Base-by-base conservation (phyloP, 2,113 vertebrate species). In the Phalacrocorax brasilianus region DNA sequence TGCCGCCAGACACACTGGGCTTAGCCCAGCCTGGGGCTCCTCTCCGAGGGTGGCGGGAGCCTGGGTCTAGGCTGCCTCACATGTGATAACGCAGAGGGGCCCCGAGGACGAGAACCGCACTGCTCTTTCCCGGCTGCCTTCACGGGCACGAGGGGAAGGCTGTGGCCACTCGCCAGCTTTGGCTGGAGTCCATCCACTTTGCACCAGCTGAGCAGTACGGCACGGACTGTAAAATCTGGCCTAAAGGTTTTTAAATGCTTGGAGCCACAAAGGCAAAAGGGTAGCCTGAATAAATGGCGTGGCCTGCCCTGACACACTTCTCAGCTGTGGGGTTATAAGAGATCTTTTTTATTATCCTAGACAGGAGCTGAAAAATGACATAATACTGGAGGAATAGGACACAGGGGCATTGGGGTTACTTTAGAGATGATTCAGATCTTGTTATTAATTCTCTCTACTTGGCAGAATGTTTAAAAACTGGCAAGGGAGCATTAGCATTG, bases 401-500 rank as follows among this genome's bases (percentile, higher is more conserved):
- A 95, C 63, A 73, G 75, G 85, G 79, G 66, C 80, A 87, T 24
- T 89, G 7, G 76, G 86, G 86, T 92, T 95, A 91, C 93, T 95
- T 95, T 84, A 94, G 53, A 82, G 74, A 94, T 88, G 74, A 91
- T 97, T 97, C 79, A 70, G 88, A 93, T 92, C 90, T 96, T 97
- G 47, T 91, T 94, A 96, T 95, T 94, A 94, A 95, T 97, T 97
- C 82, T 97, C 63, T 74, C 70, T 84, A 53, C 89, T 96, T 97
- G 95, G 94, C 75, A 95, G 80, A 84, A 86, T 86, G 74, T 88
- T 97, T 93, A 88, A 96, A 97, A 97, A 75, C 66, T 91, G 89
- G 65, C 88, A 93, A 97, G 91, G 85, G 94, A 97, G 28, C 67
- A 35, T 65, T 52, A 97, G 28, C 50, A 18, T 38, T 58, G 71